Conservation (phyloP, 1,140 invertebrate genomes). For the Varroa destructor region DNA sequence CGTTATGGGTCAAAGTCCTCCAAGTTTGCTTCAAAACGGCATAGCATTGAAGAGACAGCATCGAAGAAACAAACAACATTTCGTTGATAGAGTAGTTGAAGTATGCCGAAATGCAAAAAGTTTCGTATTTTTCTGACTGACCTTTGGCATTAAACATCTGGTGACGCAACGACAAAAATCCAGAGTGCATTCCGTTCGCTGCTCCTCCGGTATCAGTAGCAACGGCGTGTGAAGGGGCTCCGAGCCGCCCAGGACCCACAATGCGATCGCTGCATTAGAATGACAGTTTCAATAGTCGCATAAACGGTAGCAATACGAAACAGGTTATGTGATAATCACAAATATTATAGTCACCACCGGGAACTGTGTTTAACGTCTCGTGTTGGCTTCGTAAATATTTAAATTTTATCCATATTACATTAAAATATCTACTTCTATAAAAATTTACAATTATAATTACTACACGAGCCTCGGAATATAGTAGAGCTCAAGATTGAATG, state of each 20-base stretch:
- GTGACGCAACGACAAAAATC: constrained; percentile 15
- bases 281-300: neutral
- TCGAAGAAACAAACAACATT: too few relatives aligned
- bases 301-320: neutral
- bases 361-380: neutral
- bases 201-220: constrained; percentile 6
- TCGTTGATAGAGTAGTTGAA: too few relatives aligned
- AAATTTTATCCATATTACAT: neutral
- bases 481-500: neutral
- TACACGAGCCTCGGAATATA: neutral
- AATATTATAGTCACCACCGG: neutral
- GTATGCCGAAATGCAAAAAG: too few relatives aligned
- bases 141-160: constrained; percentile 18
- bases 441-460: neutral
- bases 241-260: constrained; percentile 20
- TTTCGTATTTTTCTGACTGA: neutral
- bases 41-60: too few relatives aligned
- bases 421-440: neutral
- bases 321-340: neutral
- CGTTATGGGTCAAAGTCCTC: too few relatives aligned
- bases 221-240: neutral
- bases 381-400: neutral
- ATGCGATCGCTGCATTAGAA: neutral
- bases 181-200: neutral
- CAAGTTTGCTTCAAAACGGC: too few relatives aligned